A percentile compares a stretch with the other conserved stretches of the same genome.
Evolutionary conservation across 2,888 invertebrate species (phyloP).

Genomic region (Sminthurinus aureus): DNA sequence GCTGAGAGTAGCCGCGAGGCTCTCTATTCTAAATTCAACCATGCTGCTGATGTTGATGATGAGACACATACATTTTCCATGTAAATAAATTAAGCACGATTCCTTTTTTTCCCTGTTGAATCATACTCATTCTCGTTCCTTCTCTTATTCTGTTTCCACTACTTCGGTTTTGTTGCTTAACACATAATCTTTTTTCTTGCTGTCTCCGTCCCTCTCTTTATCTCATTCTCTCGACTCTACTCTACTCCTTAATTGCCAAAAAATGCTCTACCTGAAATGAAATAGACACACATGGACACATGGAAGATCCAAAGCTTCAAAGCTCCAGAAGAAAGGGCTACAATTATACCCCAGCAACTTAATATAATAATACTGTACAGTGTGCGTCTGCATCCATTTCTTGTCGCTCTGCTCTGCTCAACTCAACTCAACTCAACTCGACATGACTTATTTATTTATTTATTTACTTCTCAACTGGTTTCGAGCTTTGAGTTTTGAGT

Average conservation of each 20-base stretch:
- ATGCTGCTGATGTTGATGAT: too few relatives aligned
- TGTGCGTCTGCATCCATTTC: background rate
- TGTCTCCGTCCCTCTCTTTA: background rate
- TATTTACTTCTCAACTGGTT: constrained; percentile 32
- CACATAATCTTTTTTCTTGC: background rate
- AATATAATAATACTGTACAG: background rate
- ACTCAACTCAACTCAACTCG: too few relatives aligned
- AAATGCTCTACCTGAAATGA: background rate
- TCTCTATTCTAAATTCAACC: too few relatives aligned
- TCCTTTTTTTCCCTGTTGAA: too few relatives aligned
- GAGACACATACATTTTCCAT: too few relatives aligned
- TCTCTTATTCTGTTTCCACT: background rate
- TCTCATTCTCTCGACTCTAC: background rate
- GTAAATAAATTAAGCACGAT: too few relatives aligned
- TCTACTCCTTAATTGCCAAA: constrained; percentile 2
- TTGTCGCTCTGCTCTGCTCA: background rate
- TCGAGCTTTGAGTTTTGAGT: constrained; percentile 5
- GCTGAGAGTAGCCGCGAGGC: too few relatives aligned
- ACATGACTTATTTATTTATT: too few relatives aligned
- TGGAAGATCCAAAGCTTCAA: background rate
- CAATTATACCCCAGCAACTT: too few relatives aligned
- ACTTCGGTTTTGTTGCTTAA: constrained; percentile 9
- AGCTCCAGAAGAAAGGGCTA: background rate
- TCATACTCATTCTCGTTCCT: too few relatives aligned
- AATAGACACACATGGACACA: background rate